Percentiles rank a stretch among this genome's conserved stretches.
These are phyloP conservation scores for Engystomops pustulosus DNA, from an alignment of 2,113 vertebrate species.

Conservation along the genomic window DNA sequence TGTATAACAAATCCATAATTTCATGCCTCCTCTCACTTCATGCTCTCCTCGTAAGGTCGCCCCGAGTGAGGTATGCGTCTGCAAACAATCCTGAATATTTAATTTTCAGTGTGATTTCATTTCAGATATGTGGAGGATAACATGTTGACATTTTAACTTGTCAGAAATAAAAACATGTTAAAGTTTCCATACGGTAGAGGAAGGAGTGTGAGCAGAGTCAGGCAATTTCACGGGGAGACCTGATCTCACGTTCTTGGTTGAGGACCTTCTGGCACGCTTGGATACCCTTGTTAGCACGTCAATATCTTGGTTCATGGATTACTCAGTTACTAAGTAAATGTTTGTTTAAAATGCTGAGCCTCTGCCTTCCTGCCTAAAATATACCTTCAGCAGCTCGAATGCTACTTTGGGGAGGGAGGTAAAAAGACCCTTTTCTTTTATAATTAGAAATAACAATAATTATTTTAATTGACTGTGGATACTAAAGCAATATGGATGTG, in stretches of 20 bases:
- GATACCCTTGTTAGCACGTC: slow-evolving; percentile 11
- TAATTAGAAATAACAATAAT: background rate
- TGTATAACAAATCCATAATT: background rate
- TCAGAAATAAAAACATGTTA: slow-evolving; percentile 11
- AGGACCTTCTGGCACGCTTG: slow-evolving; percentile 17
- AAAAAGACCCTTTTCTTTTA: background rate
- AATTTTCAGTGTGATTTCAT: slow-evolving; percentile 1
- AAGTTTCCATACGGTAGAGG: background rate
- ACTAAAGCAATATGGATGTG: too few relatives aligned
- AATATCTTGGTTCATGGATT: slow-evolving; percentile 3
- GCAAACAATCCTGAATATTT: slow-evolving; percentile 2
- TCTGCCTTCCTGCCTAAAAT: background rate
- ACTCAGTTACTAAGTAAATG: slow-evolving; percentile 12
- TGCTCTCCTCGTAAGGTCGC: background rate
- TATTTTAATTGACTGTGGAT: too few relatives aligned
- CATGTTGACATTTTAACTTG: slow-evolving; percentile 8
- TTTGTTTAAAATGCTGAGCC: background rate
- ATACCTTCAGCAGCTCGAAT: background rate
- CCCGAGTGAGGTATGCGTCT: background rate
- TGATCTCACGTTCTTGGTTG: slow-evolving; percentile 1
- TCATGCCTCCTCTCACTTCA: background rate
- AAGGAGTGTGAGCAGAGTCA: background rate
- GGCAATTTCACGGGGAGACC: background rate
- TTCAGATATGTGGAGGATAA: slow-evolving; percentile 6
- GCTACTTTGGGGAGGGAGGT: background rate